These are phyloP conservation scores for Nineta flava DNA, from an alignment of 2,888 invertebrate species.

Conservation along the genomic window DNA sequence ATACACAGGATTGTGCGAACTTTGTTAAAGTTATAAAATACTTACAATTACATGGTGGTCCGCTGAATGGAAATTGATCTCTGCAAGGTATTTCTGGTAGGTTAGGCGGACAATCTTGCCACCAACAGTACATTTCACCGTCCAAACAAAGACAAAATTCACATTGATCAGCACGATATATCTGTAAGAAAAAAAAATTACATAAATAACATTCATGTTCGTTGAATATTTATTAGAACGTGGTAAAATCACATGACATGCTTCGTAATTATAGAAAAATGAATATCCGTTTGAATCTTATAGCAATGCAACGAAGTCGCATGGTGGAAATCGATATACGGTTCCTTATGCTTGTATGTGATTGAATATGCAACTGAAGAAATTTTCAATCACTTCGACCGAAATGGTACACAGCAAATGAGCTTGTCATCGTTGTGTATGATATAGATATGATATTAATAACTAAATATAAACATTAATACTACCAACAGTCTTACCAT, in stretches of 20 bases:
- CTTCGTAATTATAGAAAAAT: not conserved
- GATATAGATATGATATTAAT: too few species aligned
- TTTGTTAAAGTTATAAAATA: too few species aligned
- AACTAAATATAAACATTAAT: too few species aligned
- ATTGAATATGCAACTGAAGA: too few species aligned
- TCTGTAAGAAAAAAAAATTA: conserved; percentile 27
- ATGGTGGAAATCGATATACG: too few species aligned
- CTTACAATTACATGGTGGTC: conserved; percentile 25
- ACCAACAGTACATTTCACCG: conserved; percentile 50
- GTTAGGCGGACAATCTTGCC: conserved; percentile 40
- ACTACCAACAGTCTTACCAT: too few species aligned
- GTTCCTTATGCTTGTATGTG: too few species aligned
- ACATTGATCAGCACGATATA: conserved; percentile 40
- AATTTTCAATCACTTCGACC: too few species aligned
- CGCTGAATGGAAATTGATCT: conserved; percentile 25
- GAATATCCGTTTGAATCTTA: not conserved
- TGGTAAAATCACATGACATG: not conserved
- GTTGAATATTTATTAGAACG: not conserved
- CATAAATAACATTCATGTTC: too few species aligned
- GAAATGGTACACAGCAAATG: too few species aligned
- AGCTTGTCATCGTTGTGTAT: too few species aligned
- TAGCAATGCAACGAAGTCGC: not conserved
- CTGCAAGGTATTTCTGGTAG: conserved; percentile 26
- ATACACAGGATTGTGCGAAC: too few species aligned
- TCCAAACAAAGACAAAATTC: conserved; percentile 47